phyloP scores from a whole-genome alignment of 2,888 invertebrate species.

The Helleia helle region DNA sequence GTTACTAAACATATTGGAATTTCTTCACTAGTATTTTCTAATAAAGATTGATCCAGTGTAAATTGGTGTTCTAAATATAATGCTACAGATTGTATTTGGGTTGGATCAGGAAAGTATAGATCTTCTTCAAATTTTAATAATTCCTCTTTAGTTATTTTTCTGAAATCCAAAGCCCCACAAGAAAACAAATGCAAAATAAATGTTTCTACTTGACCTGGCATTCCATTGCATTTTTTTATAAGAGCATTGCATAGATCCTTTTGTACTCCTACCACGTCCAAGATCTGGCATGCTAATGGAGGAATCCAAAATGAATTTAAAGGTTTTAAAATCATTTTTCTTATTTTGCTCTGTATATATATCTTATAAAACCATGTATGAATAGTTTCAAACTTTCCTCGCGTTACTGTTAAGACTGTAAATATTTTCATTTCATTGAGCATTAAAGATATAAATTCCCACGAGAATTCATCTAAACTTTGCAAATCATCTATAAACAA shows the following conservation, averaged over 20 bases:
- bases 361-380: constrained; percentile 56
- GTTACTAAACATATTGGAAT: constrained; percentile 46
- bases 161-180: constrained; percentile 50
- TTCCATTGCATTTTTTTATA: constrained; percentile 53
- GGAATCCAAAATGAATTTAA: constrained; percentile 50
- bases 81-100: constrained; percentile 45
- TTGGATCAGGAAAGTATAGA: constrained; percentile 48
- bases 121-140: constrained; percentile 31
- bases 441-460: constrained; percentile 54
- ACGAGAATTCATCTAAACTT: constrained; percentile 56
- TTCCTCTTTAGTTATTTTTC: constrained; percentile 36
- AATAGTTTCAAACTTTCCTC: constrained; percentile 49
- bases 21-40: constrained; percentile 35
- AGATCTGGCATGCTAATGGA: constrained; percentile 74
- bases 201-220: constrained; percentile 69
- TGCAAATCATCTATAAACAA: constrained; percentile 68
- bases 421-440: constrained; percentile 44
- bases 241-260: constrained; percentile 62
- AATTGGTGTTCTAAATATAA: constrained; percentile 40
- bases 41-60: constrained; percentile 35
- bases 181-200: constrained; percentile 67
- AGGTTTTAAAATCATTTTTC: constrained; percentile 54
- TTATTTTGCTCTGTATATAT: constrained; percentile 47
- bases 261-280: constrained; percentile 73
- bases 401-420: constrained; percentile 42